These are phyloP conservation scores for Macrotrachela quadricornifera DNA, from an alignment of 1,140 invertebrate species.

Conservation along the genomic window DNA sequence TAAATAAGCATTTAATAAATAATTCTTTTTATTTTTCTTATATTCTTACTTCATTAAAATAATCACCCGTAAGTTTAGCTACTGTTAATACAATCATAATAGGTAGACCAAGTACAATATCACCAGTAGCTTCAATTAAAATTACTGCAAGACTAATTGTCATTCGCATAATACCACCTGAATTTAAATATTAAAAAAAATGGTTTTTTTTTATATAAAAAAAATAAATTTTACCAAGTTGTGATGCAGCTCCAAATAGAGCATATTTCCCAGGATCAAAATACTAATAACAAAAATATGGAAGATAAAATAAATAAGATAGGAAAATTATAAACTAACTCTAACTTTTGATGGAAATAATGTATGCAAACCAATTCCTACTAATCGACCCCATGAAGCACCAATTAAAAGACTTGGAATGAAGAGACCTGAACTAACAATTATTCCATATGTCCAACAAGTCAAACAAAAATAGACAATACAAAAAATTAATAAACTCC, in stretches of 20 bases:
- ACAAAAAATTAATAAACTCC: constrained; percentile 42
- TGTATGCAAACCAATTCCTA: constrained; percentile 29
- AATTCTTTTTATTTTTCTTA: too few relatives aligned
- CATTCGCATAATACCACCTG: constrained; percentile 84
- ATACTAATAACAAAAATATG: constrained; percentile 13
- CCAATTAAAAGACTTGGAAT: constrained; percentile 83
- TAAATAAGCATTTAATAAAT: too few relatives aligned
- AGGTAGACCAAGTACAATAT: constrained; percentile 63
- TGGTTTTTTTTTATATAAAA: too few relatives aligned
- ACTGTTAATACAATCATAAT: constrained; percentile 67
- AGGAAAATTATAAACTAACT: too few relatives aligned
- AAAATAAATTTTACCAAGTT: constrained; percentile 36
- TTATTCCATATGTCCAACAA: constrained; percentile 74
- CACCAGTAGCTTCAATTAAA: constrained; percentile 82
- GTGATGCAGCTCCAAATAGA: constrained; percentile 76
- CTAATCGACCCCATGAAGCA: constrained; percentile 76
- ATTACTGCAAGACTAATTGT: constrained; percentile 84
- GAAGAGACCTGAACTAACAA: constrained; percentile 83
- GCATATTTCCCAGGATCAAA: constrained; percentile 79
- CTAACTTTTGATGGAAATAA: not conserved
- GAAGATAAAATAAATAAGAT: too few relatives aligned
- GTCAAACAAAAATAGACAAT: constrained; percentile 68
- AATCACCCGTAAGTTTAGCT: constrained; percentile 91
- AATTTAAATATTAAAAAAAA: too few relatives aligned
- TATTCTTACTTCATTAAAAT: constrained; percentile 57